Base-by-base conservation (phyloP, 1,140 invertebrate genomes). In the Scaptodrosophila lebanonensis region DNA sequence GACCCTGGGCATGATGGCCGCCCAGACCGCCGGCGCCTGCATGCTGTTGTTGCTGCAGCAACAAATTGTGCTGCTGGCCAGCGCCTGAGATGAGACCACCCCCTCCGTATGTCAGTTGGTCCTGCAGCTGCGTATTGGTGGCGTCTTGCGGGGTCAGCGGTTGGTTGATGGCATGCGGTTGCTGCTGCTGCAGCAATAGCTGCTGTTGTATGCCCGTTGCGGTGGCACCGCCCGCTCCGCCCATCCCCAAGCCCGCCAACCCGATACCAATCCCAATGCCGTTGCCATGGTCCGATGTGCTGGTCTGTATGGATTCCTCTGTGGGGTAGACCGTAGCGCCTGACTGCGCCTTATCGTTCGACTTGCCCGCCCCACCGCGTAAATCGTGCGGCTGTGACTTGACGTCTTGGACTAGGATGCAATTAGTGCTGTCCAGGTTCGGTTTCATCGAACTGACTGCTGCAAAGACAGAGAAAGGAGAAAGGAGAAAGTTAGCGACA, bases 391-490 rank as follows among this genome's bases (percentile, higher is more conserved):
- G 94, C 61, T 95, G 93, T 70, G 93, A 93, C 88, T 95, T 95
- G 50, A 95, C 93, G 88, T 96, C 95, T 91, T 95, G 93, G 69
- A 95, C 94, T 86, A 95, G 88, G 85, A 95, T 95, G 88, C 95
- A 96, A 88, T 95, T 95, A 72, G 93, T 91, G 86, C 91, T 92
- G 89, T 95, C 93, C 89, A 93, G 92, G 87, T 91, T 92, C 83
- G 91, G 91, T 88, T 93, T 92, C 93, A 95, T 94, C 79, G 93
- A 94, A 88, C 92, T 95, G 87, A 95, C 92, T 84, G 93, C 94
- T 95, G 91, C 45, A 92, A 93, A 75, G 8, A 43, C 11, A 49
- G 5, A 17, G 1, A 27, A 0, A 13, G 4, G 17, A 29, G 17
- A 25, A 9, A 27, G 3, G 16, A 9, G 1, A 25, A 13, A 18